Base-by-base conservation (phyloP, 30 jellyfish, hydroid and myxozoan species). In the Cassiopea andromeda region DNA sequence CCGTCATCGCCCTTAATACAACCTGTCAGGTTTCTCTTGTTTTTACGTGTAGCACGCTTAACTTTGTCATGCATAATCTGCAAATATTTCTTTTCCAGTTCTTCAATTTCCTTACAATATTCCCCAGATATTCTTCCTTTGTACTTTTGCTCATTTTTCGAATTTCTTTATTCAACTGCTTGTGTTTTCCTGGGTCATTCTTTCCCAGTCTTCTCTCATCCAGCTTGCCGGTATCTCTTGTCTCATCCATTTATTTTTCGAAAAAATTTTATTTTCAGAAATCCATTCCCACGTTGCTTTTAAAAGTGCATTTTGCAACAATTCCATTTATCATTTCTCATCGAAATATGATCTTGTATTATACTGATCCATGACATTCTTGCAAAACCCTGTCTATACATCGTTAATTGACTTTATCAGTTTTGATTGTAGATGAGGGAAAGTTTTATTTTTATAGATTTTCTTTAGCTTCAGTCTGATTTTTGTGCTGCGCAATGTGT, bases 1-100 rank as follows among this genome's bases (percentile, higher is more conserved):
- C 92, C 92, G 69, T 67, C 86, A 17, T 69, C 75, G 60, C 68
- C 86, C 49, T 83, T 83, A 45, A 83, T 81, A 57, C 81, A 81
- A 2, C 49, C 45, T 77, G 87, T 77, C 87, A 77, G 80, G n/a
- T 45, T 77, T 19, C 46, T 45, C 87, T 77, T 77, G 12, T 70
- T 45, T 77, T 44, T n/a, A 2, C 5, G 60, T 77, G 87, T 77
- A 77, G 60, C 73, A 10, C 9, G 64, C 9, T 2, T 50, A 50
- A 77, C 87, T 43, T 77, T 59, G 44, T 77, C 74, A 77, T 77
- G 87, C 44, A 77, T 77, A 15, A 77, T 77, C 49, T 45, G 87
- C 19, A 44, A 48, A 73, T 50, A 5, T 77, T n/a, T 77, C 49
- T 77, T 77, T 48, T 77, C 48, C 71, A 48, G 50, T 10, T 49